Percentiles rank a stretch among this genome's conserved stretches.
Conservation (phyloP, 2,888 invertebrate genomes). For the Mesopsocus fuscifrons region DNA sequence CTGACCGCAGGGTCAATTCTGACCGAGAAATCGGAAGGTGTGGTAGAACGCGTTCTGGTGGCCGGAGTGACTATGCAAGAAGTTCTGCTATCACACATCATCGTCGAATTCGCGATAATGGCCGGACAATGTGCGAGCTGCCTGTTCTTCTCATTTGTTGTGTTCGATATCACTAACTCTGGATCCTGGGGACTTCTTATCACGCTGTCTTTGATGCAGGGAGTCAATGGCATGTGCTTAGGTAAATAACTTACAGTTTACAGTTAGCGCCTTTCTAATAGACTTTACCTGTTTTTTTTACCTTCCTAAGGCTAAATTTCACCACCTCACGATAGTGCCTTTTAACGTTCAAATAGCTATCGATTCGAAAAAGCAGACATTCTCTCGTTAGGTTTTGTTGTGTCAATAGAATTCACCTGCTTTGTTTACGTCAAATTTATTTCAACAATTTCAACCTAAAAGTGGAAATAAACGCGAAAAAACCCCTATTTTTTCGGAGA, state of each 20-base stretch:
- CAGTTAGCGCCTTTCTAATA: background rate
- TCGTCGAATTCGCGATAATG: slow-evolving; percentile 19
- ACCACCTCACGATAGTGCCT: too few relatives aligned
- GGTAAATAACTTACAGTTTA: slow-evolving; percentile 15
- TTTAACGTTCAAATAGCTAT: too few relatives aligned
- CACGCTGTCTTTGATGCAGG: slow-evolving; percentile 17
- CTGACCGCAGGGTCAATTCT: slow-evolving; percentile 20
- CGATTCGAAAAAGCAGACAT: too few relatives aligned
- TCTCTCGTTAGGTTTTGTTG: too few relatives aligned
- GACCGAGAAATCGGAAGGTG: slow-evolving; percentile 19
- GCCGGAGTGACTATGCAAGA: slow-evolving; percentile 19
- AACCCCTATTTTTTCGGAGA: too few relatives aligned
- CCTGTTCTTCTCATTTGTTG: slow-evolving; percentile 18
- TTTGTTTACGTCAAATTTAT: too few relatives aligned
- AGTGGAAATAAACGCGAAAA: too few relatives aligned
- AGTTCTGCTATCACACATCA: slow-evolving; percentile 18
- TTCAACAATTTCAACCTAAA: too few relatives aligned
- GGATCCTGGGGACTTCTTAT: slow-evolving; percentile 17
- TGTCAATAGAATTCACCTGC: too few relatives aligned
- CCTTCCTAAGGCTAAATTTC: too few relatives aligned
- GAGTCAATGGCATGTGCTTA: slow-evolving; percentile 19
- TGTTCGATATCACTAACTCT: slow-evolving; percentile 17
- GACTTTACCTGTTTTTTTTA: too few relatives aligned
- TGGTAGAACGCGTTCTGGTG: slow-evolving; percentile 19
- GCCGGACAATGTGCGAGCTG: slow-evolving; percentile 18